phyloP scores from a whole-genome alignment of 2,797 vertebrate species.

The Gymnoscopelus microlampas region DNA sequence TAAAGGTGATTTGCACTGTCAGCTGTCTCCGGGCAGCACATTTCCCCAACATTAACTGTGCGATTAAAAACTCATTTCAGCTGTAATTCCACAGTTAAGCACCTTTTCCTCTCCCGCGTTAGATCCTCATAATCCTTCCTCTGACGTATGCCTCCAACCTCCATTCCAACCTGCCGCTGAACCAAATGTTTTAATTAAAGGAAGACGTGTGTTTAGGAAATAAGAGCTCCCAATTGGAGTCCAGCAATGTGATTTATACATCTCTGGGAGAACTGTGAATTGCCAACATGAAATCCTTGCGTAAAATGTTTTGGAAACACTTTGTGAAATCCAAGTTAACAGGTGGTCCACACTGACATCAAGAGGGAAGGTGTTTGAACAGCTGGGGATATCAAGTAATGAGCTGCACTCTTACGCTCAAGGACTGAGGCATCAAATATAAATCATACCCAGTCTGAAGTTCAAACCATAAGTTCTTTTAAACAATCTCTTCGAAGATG shows the following conservation, averaged over 20 bases:
- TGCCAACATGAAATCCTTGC: neutral
- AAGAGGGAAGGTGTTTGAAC: slow-evolving; percentile 53
- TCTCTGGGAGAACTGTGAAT: slow-evolving; percentile 7
- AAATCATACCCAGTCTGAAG: slow-evolving; percentile 68
- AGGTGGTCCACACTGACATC: slow-evolving; percentile 33
- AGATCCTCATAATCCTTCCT: slow-evolving; percentile 71
- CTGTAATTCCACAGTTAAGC: slow-evolving; percentile 81
- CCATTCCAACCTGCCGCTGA: slow-evolving; percentile 57
- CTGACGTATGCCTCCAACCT: slow-evolving; percentile 70
- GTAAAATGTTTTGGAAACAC: neutral
- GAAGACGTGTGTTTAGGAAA: slow-evolving; percentile 54
- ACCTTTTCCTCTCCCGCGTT: slow-evolving; percentile 75
- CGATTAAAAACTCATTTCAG: slow-evolving; percentile 82
- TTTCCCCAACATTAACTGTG: slow-evolving; percentile 82
- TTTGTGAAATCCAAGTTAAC: slow-evolving; percentile 28
- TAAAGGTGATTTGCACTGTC: slow-evolving; percentile 74
- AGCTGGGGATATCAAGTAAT: slow-evolving; percentile 68
- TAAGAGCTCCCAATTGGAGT: slow-evolving; percentile 51
- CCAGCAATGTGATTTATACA: slow-evolving; percentile 37
- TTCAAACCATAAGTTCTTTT: slow-evolving; percentile 64
- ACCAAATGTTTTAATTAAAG: slow-evolving; percentile 76
- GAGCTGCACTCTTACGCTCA: slow-evolving; percentile 63
- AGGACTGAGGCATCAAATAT: slow-evolving; percentile 77
- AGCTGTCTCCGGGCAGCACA: slow-evolving; percentile 70
- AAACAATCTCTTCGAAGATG: slow-evolving; percentile 59